Base-by-base conservation (phyloP, 2,113 vertebrate genomes). In the Thalassoma bifasciatum region DNA sequence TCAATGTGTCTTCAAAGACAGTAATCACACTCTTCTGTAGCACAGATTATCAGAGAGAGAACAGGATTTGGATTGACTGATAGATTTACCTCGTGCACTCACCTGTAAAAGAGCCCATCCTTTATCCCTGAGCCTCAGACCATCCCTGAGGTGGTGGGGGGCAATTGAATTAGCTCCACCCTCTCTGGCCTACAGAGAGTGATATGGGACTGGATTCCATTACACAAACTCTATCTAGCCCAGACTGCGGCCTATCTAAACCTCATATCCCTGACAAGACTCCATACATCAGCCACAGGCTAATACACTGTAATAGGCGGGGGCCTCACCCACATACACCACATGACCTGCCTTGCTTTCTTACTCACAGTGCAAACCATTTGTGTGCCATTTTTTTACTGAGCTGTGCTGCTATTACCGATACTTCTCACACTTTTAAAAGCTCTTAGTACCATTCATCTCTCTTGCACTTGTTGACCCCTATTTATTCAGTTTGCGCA, bases 211-310 rank as follows among this genome's bases (percentile, higher is more conserved):
- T 84, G 89, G 86, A 92, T 93, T 90, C 90, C 90, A 92, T 93
- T 91, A 93, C 89, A 90, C 79, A 89, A 89, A 91, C 88, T 84
- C 86, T 88, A 90, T 92, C 89, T 89, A 79, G 70, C 72, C 75
- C 83, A 87, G 85, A 88, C 86, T 83, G 72, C 69, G 51, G 86
- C 84, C 86, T 86, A 89, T 91, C 88, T 86, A 88, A 92, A 92
- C 87, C 88, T 92, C 90, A 92, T 93, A 90, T 91, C 88, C 84
- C 84, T 91, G 91, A 93, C 91, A 91, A 90, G 73, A 70, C 67
- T 83, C 91, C 88, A 93, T 93, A 91, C 79, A 93, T 93, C 91
- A 93, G 84, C 91, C 89, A 81, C 89, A 88, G 85, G 83, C 87
- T 92, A 92, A 92, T 91, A 90, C 77, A 77, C 82, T 84, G 58